Percentiles rank a stretch among this genome's conserved stretches.
Evolutionary conservation across 1,140 invertebrate species (phyloP).

Genomic region (Drosophila novamexicana): DNA sequence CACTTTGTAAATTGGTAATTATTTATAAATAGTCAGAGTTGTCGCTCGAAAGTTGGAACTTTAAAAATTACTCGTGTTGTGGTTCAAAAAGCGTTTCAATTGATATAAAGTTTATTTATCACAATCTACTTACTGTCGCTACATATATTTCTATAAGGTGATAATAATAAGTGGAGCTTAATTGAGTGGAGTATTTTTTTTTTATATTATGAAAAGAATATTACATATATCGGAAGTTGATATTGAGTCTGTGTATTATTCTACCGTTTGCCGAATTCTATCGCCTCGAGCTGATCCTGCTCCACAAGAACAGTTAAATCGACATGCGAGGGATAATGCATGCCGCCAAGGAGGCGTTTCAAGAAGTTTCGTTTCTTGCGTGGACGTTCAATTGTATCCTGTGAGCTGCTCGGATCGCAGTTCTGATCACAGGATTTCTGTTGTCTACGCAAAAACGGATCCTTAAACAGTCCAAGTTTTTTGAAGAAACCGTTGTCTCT

Average conservation of each 20-base stretch:
- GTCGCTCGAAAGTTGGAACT: too few relatives aligned
- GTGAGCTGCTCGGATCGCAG: not conserved
- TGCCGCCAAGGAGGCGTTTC: not conserved
- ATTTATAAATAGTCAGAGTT: too few relatives aligned
- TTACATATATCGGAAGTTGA: not conserved
- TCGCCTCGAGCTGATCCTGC: not conserved
- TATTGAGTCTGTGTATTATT: not conserved
- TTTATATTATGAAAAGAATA: not conserved
- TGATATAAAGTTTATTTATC: too few relatives aligned
- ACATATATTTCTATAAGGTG: too few relatives aligned
- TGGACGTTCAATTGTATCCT: not conserved
- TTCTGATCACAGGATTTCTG: not conserved
- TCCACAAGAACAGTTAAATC: too few relatives aligned
- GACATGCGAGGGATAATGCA: not conserved
- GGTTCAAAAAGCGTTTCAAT: too few relatives aligned
- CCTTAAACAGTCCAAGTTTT: conserved; percentile 4
- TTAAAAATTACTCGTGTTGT: too few relatives aligned
- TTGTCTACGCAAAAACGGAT: not conserved
- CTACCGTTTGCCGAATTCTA: not conserved
- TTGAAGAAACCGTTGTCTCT: conserved; percentile 2
- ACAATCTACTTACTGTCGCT: too few relatives aligned
- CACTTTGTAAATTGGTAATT: too few relatives aligned
- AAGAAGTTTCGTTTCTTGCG: conserved; percentile 15
- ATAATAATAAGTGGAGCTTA: too few relatives aligned
- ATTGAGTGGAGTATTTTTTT: not conserved